A percentile compares a stretch with the other conserved stretches of the same genome.
phyloP scores from a whole-genome alignment of 2,113 vertebrate genomes.

The Otocyon megalotis region DNA sequence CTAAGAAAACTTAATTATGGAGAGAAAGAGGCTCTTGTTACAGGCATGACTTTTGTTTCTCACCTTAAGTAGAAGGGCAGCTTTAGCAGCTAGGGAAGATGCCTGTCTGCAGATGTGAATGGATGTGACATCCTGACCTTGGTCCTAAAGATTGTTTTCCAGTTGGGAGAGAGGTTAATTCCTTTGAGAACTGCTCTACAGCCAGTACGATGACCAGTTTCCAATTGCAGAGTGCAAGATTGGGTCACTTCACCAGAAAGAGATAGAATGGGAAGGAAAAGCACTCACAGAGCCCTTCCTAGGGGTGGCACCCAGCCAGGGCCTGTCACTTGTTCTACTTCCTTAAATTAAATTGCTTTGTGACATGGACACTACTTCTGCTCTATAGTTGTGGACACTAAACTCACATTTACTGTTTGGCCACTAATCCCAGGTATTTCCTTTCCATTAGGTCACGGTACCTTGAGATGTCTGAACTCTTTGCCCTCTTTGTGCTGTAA shows the following conservation, averaged over 20 bases:
- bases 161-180: background rate
- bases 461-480: background rate
- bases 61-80: background rate
- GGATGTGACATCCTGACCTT: background rate
- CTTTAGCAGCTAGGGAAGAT: background rate
- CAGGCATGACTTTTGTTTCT: background rate
- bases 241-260: background rate
- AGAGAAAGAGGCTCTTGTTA: background rate
- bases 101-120: background rate
- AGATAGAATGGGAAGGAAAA: background rate
- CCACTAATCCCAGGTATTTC: background rate
- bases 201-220: background rate
- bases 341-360: background rate
- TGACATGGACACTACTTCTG: background rate
- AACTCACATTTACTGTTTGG: background rate
- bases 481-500: background rate
- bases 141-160: background rate
- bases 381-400: background rate
- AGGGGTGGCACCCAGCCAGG: too few relatives aligned
- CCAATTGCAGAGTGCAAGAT: background rate
- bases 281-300: background rate
- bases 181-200: background rate
- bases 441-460: background rate
- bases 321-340: background rate
- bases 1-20: slow-evolving; percentile 79